These are phyloP conservation scores for Carettochelys insculpta DNA, from an alignment of 2,113 vertebrate genomes.

Conservation along the genomic window DNA sequence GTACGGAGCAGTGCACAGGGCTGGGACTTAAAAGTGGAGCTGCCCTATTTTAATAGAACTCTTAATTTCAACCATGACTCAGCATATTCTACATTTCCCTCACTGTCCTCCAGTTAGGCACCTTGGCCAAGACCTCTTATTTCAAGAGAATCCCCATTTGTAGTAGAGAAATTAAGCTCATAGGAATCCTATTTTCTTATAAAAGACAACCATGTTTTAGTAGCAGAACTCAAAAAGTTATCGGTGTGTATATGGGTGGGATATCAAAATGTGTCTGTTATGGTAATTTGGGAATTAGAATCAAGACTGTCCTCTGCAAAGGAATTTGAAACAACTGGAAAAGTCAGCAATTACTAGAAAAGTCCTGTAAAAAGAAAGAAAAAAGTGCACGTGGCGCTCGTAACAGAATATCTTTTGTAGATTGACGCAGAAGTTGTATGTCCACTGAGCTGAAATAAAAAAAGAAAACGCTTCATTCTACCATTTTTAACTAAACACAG, in stretches of 20 bases:
- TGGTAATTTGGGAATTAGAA: not conserved
- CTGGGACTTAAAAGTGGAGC: not conserved
- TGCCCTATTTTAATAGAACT: not conserved
- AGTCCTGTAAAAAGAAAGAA: not conserved
- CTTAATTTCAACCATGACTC: not conserved
- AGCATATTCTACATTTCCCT: not conserved
- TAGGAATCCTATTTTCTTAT: too few relatives aligned
- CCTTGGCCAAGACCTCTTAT: not conserved
- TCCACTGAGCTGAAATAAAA: not conserved
- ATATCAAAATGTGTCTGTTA: not conserved
- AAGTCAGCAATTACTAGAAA: not conserved
- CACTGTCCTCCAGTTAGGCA: not conserved
- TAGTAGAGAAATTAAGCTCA: not conserved
- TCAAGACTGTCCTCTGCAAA: not conserved
- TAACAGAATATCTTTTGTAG: not conserved
- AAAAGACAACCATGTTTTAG: too few relatives aligned
- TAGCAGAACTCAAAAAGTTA: not conserved
- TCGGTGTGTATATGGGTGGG: accelerated
- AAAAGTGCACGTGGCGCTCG: not conserved
- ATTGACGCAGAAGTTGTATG: not conserved
- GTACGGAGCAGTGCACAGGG: not conserved
- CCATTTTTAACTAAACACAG: not conserved
- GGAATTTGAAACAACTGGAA: not conserved
- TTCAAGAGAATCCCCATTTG: not conserved
- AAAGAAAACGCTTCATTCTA: not conserved